Conservation (phyloP, 2,888 invertebrate species). For the Plebejus argus region DNA sequence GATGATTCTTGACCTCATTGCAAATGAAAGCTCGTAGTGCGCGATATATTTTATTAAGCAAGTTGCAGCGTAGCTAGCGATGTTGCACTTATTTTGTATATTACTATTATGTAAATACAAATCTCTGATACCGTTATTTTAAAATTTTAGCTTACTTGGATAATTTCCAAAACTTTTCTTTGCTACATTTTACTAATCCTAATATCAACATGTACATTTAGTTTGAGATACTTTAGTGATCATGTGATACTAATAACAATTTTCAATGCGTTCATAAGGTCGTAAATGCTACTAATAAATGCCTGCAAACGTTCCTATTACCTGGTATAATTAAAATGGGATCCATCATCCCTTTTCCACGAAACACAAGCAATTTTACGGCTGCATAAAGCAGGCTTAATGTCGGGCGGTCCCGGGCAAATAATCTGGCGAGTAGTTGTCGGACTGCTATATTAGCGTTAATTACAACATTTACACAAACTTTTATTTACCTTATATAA, state of each 20-base stretch:
- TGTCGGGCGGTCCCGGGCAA: neutral
- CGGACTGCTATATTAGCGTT: slow-evolving; percentile 3
- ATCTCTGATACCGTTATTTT: too few species aligned
- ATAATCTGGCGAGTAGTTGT: slow-evolving; percentile 1
- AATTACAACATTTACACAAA: slow-evolving; percentile 16
- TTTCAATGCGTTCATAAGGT: neutral
- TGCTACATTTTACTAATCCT: too few species aligned
- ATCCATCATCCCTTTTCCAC: neutral
- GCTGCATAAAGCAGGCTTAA: slow-evolving; percentile 11
- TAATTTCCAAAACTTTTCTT: too few species aligned
- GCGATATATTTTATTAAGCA: slow-evolving; percentile 22
- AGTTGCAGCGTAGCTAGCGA: neutral
- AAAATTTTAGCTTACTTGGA: too few species aligned
- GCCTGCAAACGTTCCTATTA: neutral
- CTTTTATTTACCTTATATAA: slow-evolving; percentile 2
- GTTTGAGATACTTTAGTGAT: too few species aligned
- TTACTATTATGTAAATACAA: neutral
- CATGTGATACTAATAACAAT: neutral
- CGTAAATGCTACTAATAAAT: neutral
- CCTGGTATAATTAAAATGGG: slow-evolving; percentile 16
- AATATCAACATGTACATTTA: too few species aligned
- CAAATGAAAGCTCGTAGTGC: slow-evolving; percentile 30
- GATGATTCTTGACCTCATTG: slow-evolving; percentile 33
- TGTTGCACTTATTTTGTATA: neutral
- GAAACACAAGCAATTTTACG: slow-evolving; percentile 5